Evolutionary conservation across 2,113 vertebrate species (phyloP).

Genomic region (Xerus inauris): DNA sequence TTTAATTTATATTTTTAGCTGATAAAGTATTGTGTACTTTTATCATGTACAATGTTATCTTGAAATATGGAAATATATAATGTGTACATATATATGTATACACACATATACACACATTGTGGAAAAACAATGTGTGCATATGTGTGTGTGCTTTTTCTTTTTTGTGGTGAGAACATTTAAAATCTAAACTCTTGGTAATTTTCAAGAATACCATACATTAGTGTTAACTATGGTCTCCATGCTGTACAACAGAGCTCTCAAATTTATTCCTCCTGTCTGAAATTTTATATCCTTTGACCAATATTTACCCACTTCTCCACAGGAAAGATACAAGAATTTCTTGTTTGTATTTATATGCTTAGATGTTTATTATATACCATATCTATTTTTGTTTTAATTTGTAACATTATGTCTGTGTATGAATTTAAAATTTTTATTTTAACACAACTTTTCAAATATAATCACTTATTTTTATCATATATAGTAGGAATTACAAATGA

Average conservation of each 20-base stretch:
- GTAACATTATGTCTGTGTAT: not conserved
- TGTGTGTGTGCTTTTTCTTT: not conserved
- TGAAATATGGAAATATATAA: not conserved
- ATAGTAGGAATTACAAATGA: too few relatives aligned
- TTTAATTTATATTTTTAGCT: not conserved
- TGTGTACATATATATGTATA: not conserved
- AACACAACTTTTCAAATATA: not conserved
- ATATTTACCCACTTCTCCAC: too few relatives aligned
- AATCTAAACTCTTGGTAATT: not conserved
- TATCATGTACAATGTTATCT: not conserved
- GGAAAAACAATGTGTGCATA: too few relatives aligned
- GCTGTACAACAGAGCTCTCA: not conserved
- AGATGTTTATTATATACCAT: not conserved
- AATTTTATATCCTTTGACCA: not conserved
- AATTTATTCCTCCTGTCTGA: not conserved
- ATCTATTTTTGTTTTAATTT: not conserved
- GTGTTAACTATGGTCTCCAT: not conserved
- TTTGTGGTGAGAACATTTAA: not conserved
- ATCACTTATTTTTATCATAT: too few relatives aligned
- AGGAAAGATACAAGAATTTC: not conserved
- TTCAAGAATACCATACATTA: not conserved
- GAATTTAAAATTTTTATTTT: not conserved
- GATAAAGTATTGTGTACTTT: not conserved
- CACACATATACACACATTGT: not conserved
- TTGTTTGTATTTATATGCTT: not conserved